These are phyloP conservation scores for Callosobruchus maculatus DNA, from an alignment of 2,888 invertebrate species.

Conservation along the genomic window DNA sequence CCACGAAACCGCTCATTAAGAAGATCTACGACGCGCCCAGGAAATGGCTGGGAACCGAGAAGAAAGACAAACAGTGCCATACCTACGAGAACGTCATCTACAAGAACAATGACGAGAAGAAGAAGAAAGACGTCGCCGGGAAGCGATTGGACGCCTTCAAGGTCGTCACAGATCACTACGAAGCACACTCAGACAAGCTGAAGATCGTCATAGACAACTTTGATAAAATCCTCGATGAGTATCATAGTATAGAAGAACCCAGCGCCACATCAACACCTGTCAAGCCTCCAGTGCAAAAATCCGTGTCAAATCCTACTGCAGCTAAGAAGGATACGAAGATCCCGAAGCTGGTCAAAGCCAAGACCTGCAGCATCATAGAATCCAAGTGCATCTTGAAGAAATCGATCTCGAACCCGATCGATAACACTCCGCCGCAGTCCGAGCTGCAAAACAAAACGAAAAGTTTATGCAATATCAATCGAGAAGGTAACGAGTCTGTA, in stretches of 20 bases:
- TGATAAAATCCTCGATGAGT: slow-evolving; percentile 54
- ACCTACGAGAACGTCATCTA: slow-evolving; percentile 35
- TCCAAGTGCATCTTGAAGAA: slow-evolving; percentile 66
- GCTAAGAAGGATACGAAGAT: slow-evolving; percentile 35
- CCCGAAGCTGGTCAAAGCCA: slow-evolving; percentile 64
- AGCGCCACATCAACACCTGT: slow-evolving; percentile 20
- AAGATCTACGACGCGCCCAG: slow-evolving; percentile 39
- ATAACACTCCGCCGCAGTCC: slow-evolving; percentile 18
- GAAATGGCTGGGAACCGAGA: slow-evolving; percentile 30
- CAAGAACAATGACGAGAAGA: slow-evolving; percentile 11
- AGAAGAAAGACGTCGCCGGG: slow-evolving; percentile 1
- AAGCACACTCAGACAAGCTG: slow-evolving; percentile 44
- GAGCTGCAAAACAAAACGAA: slow-evolving; percentile 29
- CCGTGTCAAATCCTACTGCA: slow-evolving; percentile 17
- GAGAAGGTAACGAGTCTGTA: not conserved
- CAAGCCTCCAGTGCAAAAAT: slow-evolving; percentile 10
- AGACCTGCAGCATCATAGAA: slow-evolving; percentile 68
- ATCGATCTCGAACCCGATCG: slow-evolving; percentile 52
- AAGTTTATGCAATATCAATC: slow-evolving; percentile 34
- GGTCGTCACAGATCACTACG: not conserved
- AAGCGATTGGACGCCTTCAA: too few species aligned
- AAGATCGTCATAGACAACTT: slow-evolving; percentile 54
- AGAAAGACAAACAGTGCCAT: slow-evolving; percentile 26
- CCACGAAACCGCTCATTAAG: slow-evolving; percentile 35
- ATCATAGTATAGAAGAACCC: slow-evolving; percentile 21